Base-by-base conservation (phyloP, 2,888 invertebrate genomes). In the Itoplectis maculator region DNA sequence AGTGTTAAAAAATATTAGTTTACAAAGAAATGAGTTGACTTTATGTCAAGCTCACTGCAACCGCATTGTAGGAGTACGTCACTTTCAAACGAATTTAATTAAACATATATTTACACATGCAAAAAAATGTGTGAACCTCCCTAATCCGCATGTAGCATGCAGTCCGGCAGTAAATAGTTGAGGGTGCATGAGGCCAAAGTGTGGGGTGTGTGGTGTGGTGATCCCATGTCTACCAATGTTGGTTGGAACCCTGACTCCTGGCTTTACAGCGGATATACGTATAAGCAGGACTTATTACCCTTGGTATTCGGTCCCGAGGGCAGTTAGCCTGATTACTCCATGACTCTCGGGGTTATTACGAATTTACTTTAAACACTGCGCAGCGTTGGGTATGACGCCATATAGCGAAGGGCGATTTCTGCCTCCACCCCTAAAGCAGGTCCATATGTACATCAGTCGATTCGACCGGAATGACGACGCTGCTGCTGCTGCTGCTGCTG, bases 261-360 rank as follows among this genome's bases (percentile, higher is more conserved):
- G 74, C 82, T 79, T 74, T 69, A 45, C 70, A 70, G 18, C 65
- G 77, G 63, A 78, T 73, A 78, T 73, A 73, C 81, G 74, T 69
- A 65, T 79, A 82, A 82, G 69, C 74, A 75, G 74, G 74, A 82
- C 78, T 82, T 82, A 79, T 82, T 82, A 79, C 82, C 74, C 82
- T 59, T 29, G 69, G 82, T 69, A 82, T 82, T 75, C 65, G 82
- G 56, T 78, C 74, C 65, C 78, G 54, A 35, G 81, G 73, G 81
- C 77, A 68, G 78, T 82, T 82, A 74, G 69, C 70, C 81, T 79
- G 74, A 82, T 79, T 79, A 74, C 79, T 79, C 79, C 70, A 75
- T 47, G n/a, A 79, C 74, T 82, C 69, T 74, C 79, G 70, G 74
- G 82, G 69, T 82, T 79, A 82, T 82, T 75, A 74, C 79, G 70